Evolutionary conservation across 2,888 invertebrate species (phyloP), one percentile per base, ranked within the genome.

Genomic region (Miltochrista miniata): DNA sequence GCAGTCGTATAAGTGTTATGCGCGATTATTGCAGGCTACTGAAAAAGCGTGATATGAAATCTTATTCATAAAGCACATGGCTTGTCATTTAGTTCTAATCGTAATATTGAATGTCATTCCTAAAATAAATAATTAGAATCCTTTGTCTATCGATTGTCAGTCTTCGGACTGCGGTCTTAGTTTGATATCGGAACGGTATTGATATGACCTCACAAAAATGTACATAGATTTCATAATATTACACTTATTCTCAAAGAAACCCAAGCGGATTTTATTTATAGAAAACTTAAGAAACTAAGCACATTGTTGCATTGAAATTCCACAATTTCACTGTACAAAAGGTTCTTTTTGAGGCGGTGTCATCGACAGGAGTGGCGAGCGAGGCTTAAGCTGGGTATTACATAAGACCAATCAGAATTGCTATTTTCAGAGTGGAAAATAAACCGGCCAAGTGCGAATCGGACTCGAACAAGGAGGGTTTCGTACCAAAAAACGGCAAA

Each of bases 41-140:
- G 35, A 39, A 29, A 13, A 13, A 39, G 8, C 18, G n/a, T 24
- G 12, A 48, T 58, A 37, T 10, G 50, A 49, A 68, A 70, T 56
- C 47, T 51, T 43, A 68, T 58, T 62, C 56, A 60, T 56, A 44
- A 45, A 48, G 47, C 54, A 48, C 35, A 51, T 48, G 35, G 34
- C 49, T 44, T 48, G 33, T 43, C 46, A 50, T 49, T n/a, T 39
- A 44, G 48, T 51, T 41, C 55, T 62, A 59, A 40, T 38, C 43
- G 47, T 40, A 51, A 35, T 50, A 60, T 63, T 51, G 48, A 50
- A 47, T 56, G 51, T 66, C 54, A 66, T 64, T 67, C 60, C 64
- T 64, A 60, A 55, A 63, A 60, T 63, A 66, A 57, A 66, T 63
- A 59, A 66, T 52, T 51, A 65, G 50, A 51, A 61, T 5, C 18